Evolutionary conservation across 1,140 invertebrate genomes (phyloP).

Genomic region (Bombus consobrinus): DNA sequence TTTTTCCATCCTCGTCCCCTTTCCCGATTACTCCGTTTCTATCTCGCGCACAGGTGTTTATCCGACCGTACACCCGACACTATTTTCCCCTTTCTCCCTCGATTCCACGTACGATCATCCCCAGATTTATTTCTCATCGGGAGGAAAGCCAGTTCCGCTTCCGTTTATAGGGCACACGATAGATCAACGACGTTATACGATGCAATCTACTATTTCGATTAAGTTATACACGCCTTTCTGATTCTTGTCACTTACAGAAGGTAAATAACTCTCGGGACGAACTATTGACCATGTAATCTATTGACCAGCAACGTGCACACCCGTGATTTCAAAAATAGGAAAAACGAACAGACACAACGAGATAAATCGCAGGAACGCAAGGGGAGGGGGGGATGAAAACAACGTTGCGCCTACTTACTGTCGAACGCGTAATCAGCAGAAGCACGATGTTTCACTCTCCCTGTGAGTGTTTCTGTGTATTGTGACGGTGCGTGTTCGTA

Average conservation of each 20-base stretch:
- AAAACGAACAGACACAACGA: background rate
- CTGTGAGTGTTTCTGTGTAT: background rate
- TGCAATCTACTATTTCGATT: background rate
- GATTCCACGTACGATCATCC: conserved; percentile 35
- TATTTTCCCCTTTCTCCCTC: conserved; percentile 45
- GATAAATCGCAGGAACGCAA: background rate
- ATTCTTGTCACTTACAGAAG: background rate
- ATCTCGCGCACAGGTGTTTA: conserved; percentile 70
- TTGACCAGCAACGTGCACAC: conserved; percentile 3
- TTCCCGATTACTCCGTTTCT: conserved; percentile 55
- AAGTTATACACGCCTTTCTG: no score
- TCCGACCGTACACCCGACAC: conserved; percentile 68
- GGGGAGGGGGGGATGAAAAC: background rate
- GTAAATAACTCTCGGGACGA: background rate
- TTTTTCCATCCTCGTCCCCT: conserved; percentile 42
- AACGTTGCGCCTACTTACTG: conserved; percentile 59
- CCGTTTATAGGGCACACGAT: background rate
- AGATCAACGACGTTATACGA: background rate
- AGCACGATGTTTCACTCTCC: background rate
- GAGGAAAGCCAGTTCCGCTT: background rate
- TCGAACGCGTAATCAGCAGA: conserved; percentile 11
- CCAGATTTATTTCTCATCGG: conserved; percentile 56
- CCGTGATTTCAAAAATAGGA: background rate
- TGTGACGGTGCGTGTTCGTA: background rate
- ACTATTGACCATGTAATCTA: background rate